Base-by-base conservation (phyloP, 2,888 invertebrate genomes). In the Drosophila fulvimacula region DNA sequence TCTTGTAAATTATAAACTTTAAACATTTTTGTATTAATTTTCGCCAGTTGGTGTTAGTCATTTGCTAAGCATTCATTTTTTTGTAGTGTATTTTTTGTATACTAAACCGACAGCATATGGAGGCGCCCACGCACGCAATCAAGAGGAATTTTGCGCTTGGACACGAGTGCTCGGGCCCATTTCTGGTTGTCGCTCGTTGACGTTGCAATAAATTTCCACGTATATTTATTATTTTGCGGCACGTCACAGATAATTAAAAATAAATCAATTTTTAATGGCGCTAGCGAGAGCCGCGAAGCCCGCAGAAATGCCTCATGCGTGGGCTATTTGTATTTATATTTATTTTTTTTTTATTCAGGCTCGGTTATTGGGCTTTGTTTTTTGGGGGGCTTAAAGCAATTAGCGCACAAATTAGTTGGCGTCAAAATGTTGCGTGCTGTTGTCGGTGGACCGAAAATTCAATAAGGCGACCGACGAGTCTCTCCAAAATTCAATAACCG, bases 171-270 rank as follows among this genome's bases (percentile, higher is more conserved):
- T 79, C 60, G 51, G 69, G 49, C 61, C 68, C 63, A 38, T 66
- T 73, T 67, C 70, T 67, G 83, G 69, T 64, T 76, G 79, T 81
- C 87, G 82, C 78, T 76, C 72, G 76, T 86, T 88, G 89, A 86
- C 81, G 78, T 79, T 75, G 75, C 82, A 78, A 89, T 90, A 90
- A 88, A 90, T 88, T 89, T 86, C 21, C 78, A 70, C 78, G 78
- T 82, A 82, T 90, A 90, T 90, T 90, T 90, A 90, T 90, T 89
- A 83, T 89, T 89, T 85, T 84, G 80, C 75, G 79, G 80, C 91
- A 90, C 90, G 88, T 90, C 90, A 90, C 76, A 88, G 90, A 88
- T 90, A 90, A 90, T 90, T 90, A 90, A 89, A 90, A 90, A 89
- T 90, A 90, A 90, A 90, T 90, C 81, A 90, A 87, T 87, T 81